phyloP scores from a whole-genome alignment of 2,888 invertebrate species.

The Chrysodeixis includens region DNA sequence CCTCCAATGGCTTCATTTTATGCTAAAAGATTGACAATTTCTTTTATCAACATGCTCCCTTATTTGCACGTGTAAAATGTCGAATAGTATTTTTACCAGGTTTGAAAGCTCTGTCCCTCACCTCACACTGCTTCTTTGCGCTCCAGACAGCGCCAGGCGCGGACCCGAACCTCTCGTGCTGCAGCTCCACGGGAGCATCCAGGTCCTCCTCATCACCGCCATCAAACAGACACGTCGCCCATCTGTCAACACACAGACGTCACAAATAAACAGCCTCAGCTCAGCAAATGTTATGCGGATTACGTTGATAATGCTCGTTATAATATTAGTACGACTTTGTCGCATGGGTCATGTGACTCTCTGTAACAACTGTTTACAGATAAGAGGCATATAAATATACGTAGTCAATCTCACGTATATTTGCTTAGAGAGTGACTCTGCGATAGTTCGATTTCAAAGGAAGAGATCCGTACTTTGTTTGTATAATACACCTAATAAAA shows the following conservation, averaged over 20 bases:
- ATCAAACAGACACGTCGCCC: constrained; percentile 91
- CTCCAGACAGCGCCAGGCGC: constrained; percentile 92
- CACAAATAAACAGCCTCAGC: not conserved
- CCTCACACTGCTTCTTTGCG: constrained; percentile 93
- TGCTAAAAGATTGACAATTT: too few relatives aligned
- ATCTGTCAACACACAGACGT: constrained; percentile 72
- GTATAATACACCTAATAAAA: not conserved
- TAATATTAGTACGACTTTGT: constrained; percentile 3
- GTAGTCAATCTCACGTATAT: not conserved
- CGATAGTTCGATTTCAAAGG: too few relatives aligned
- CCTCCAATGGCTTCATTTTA: too few relatives aligned
- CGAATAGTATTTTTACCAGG: too few relatives aligned
- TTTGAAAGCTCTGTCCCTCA: too few relatives aligned
- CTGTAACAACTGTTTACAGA: constrained; percentile 1
- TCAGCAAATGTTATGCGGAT: not conserved
- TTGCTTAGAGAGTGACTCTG: too few relatives aligned
- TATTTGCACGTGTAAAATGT: too few relatives aligned
- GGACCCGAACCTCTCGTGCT: constrained; percentile 90
- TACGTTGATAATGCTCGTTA: constrained; percentile 10
- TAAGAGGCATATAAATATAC: not conserved
- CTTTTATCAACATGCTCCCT: too few relatives aligned
- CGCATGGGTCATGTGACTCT: constrained; percentile 1
- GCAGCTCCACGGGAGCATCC: constrained; percentile 82
- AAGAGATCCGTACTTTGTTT: not conserved
- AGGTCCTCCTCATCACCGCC: constrained; percentile 82